phyloP scores from a whole-genome alignment of 2,797 vertebrate species.

The Peromyscus aztecus region DNA sequence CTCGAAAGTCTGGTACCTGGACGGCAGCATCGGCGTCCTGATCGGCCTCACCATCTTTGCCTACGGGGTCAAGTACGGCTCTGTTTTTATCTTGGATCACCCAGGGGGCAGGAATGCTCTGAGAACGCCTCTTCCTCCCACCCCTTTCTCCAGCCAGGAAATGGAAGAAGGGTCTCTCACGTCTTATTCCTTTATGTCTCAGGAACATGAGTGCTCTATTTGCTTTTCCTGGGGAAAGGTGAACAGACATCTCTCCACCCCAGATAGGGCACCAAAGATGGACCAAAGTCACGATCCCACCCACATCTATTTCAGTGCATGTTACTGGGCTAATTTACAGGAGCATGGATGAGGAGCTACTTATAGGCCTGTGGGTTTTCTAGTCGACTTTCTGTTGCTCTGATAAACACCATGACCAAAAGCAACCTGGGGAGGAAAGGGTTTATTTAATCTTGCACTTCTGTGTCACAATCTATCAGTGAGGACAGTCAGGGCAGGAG shows the following conservation, averaged over 20 bases:
- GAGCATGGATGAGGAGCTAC: neutral
- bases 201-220: neutral
- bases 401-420: neutral
- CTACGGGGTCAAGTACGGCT: conserved; percentile 96
- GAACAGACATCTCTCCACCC: neutral
- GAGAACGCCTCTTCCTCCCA: neutral
- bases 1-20: conserved; percentile 95
- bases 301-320: neutral
- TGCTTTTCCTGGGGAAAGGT: neutral
- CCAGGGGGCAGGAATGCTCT: neutral
- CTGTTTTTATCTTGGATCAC: neutral
- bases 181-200: neutral
- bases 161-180: neutral
- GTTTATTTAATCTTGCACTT: neutral
- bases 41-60: conserved; percentile 97
- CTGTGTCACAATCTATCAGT: neutral
- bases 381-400: neutral
- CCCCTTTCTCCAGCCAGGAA: rapidly evolving
- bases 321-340: neutral
- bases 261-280: neutral
- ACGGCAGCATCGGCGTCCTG: conserved; percentile 95
- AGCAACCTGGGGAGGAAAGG: neutral
- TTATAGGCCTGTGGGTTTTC: neutral
- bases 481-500: neutral
- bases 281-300: rapidly evolving